Base-by-base conservation (phyloP, 2,888 invertebrate species). In the Xanthorhoe designata region DNA sequence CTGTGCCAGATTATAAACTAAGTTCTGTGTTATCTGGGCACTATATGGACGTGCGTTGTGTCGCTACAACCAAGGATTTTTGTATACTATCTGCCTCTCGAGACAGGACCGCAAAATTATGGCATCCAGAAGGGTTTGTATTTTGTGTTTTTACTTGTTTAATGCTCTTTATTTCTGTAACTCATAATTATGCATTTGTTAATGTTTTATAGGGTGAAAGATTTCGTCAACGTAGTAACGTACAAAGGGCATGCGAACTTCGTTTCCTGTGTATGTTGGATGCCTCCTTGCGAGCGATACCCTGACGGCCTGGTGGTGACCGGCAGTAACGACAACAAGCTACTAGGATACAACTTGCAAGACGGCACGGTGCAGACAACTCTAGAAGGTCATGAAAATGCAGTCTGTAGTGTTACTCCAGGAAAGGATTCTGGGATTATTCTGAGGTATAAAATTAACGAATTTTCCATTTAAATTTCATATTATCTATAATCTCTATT, bases 261-360 rank as follows among this genome's bases (percentile, higher is more conserved):
- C 85, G 97, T 99, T 0, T 96, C 96, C 0, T 95, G 96, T 75
- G 96, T 98, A 0, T 96, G 96, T 81, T 96, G 96, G 82, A 82
- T 98, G 75, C 96, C 96, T 53, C 96, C 97, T 0, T 95, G 95
- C 71, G 94, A 94, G 71, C 92, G 94, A 18, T 95, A 95, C 81
- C 97, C 97, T 0, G 95, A 96, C 65, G 97, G 98, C 2, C 91
- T 98, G 64, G 96, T 99, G 60, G 92, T 98, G 61, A 98, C 98
- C 4, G 98, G 98, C 17, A 97, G 98, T 79, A 97, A 98, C 88
- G 99, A 99, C 86, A 95, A 96, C 68, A 95, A 95, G 10, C 97
- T 99, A 78, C 94, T 97, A 75, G 95, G 97, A 7, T 99, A 97
- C 84, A 95, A 95, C 71, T 94, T 96, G 2, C 96, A 96, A 24